Conservation (phyloP, 2,888 invertebrate species). For the Tachystola acroxantha region DNA sequence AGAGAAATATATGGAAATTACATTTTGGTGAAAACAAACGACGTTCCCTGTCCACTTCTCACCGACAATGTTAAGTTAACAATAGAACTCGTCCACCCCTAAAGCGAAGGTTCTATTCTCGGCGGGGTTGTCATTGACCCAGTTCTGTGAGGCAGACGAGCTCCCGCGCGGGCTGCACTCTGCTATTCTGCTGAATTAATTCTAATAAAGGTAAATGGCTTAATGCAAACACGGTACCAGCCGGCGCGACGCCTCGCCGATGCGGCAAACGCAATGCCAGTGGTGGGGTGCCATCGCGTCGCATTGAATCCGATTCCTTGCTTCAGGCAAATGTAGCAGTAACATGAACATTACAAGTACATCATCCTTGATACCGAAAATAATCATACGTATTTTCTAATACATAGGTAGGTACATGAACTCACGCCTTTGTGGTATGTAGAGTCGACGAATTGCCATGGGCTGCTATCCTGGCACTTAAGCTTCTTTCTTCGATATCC, state of each 20-base stretch:
- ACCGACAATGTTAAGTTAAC: slow-evolving; percentile 36
- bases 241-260: slow-evolving; percentile 30
- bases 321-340: too few relatives aligned
- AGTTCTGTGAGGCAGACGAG: slow-evolving; percentile 49
- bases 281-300: too few relatives aligned
- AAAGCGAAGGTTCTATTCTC: slow-evolving; percentile 66
- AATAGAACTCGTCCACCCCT: slow-evolving; percentile 62
- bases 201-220: slow-evolving; percentile 59
- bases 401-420: too few relatives aligned
- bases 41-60: slow-evolving; percentile 1
- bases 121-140: slow-evolving; percentile 69
- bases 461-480: too few relatives aligned
- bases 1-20: too few relatives aligned
- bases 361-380: too few relatives aligned
- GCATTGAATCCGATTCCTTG: too few relatives aligned
- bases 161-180: slow-evolving; percentile 38
- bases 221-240: slow-evolving; percentile 45
- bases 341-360: too few relatives aligned
- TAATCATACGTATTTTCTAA: too few relatives aligned
- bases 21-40: not conserved
- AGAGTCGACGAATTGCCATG: too few relatives aligned
- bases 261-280: not conserved
- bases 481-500: too few relatives aligned
- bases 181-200: slow-evolving; percentile 54
- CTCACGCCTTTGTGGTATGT: too few relatives aligned